Percentiles rank a stretch among this genome's conserved stretches.
phyloP scores from a whole-genome alignment of 2,888 invertebrate genomes.

The Pyrgus malvae region DNA sequence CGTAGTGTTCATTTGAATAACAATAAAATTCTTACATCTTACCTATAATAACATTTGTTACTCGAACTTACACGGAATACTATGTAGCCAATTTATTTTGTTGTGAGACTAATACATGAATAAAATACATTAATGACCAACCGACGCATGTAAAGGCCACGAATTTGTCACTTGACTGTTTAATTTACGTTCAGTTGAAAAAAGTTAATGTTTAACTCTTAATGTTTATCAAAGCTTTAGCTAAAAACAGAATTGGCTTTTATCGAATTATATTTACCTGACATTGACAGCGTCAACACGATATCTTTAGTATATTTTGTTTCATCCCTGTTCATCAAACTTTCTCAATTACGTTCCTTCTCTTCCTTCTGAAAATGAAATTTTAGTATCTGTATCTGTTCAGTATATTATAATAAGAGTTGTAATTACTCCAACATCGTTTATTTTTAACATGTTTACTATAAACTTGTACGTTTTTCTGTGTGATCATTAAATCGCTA shows the following conservation, averaged over 20 bases:
- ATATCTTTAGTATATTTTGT: too few relatives aligned
- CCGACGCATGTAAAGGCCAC: slow-evolving; percentile 8
- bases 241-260: too few relatives aligned
- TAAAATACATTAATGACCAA: slow-evolving; percentile 5
- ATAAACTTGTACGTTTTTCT: slow-evolving; percentile 9
- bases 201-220: too few relatives aligned
- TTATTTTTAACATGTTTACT: slow-evolving; percentile 17
- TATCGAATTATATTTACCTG: too few relatives aligned
- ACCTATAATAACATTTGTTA: neutral
- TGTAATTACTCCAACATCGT: slow-evolving; percentile 2
- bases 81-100: neutral
- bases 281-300: too few relatives aligned
- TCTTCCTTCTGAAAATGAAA: too few relatives aligned
- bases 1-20: neutral
- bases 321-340: too few relatives aligned
- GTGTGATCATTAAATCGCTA: slow-evolving; percentile 18
- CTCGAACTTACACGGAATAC: neutral
- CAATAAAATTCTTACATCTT: neutral
- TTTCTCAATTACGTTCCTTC: neutral
- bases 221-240: too few relatives aligned
- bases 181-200: slow-evolving; percentile 2
- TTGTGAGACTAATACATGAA: neutral
- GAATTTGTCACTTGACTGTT: slow-evolving; percentile 5
- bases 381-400: too few relatives aligned
- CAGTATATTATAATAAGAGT: neutral